Evolutionary conservation across 2,888 invertebrate species (phyloP).

Genomic region (Melinaea menophilus): DNA sequence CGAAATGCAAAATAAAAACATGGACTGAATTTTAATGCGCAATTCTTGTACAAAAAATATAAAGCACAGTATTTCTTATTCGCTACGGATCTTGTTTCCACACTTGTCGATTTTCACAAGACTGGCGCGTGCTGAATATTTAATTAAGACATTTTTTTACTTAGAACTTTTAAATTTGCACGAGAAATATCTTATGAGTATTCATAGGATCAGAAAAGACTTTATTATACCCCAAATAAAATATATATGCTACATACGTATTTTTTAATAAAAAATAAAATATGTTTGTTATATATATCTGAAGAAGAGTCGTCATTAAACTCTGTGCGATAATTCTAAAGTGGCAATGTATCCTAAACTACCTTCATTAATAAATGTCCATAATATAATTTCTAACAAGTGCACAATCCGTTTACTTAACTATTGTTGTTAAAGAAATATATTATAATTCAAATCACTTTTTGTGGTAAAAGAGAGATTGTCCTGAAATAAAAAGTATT

Average conservation of each 20-base stretch:
- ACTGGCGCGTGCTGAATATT: constrained; percentile 65
- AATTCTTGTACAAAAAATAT: constrained; percentile 7
- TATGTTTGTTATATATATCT: too few relatives aligned
- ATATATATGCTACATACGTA: background rate
- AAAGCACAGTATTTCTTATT: background rate
- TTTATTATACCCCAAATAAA: constrained; percentile 18
- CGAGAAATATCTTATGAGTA: constrained; percentile 48
- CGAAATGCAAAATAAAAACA: background rate
- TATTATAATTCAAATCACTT: too few relatives aligned
- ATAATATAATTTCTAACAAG: too few relatives aligned
- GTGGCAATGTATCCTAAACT: too few relatives aligned
- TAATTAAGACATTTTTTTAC: constrained; percentile 65
- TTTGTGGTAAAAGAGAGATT: too few relatives aligned
- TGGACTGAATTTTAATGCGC: background rate
- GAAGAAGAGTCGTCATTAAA: too few relatives aligned
- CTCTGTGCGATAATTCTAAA: too few relatives aligned
- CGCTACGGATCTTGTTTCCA: background rate
- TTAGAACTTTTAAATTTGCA: constrained; percentile 59
- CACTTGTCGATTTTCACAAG: constrained; percentile 8
- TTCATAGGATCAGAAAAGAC: constrained; percentile 34
- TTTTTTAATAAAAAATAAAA: too few relatives aligned
- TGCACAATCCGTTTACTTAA: too few relatives aligned
- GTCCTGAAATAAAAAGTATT: too few relatives aligned
- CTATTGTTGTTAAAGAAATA: too few relatives aligned
- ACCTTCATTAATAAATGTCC: too few relatives aligned